A percentile compares a stretch with the other conserved stretches of the same genome.
Evolutionary conservation across 2,888 invertebrate genomes (phyloP).

Genomic region (Polydrusus cervinus): DNA sequence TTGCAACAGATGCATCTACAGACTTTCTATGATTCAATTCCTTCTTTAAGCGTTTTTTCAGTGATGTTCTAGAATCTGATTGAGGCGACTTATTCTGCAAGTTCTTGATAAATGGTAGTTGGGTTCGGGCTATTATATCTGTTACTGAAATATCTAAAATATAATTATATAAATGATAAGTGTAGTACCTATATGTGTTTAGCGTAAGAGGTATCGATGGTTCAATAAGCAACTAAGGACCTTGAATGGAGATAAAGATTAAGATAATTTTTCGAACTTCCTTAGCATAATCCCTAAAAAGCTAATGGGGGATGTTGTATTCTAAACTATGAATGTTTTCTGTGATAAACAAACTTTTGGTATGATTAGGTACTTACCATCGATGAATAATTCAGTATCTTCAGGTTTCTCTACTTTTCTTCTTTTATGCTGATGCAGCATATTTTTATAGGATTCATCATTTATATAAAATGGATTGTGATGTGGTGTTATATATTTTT

Average conservation of each 20-base stretch:
- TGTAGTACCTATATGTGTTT: no score
- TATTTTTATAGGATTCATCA: slow-evolving; percentile 80
- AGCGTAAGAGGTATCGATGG: no score
- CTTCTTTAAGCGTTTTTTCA: slow-evolving; percentile 61
- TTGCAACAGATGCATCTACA: slow-evolving; percentile 45
- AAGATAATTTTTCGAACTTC: no score
- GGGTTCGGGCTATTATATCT: slow-evolving; percentile 76
- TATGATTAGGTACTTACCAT: slow-evolving; percentile 66
- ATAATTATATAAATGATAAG: no score
- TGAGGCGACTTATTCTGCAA: slow-evolving; percentile 58
- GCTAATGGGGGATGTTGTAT: no score
- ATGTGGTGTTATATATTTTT: slow-evolving; percentile 67
- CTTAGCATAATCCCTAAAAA: no score
- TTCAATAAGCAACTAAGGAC: no score
- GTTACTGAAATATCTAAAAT: slow-evolving; percentile 78
- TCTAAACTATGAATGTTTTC: no score
- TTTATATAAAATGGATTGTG: slow-evolving; percentile 73
- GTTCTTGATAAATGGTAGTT: slow-evolving; percentile 69
- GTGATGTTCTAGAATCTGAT: slow-evolving; percentile 59
- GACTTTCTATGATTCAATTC: slow-evolving; percentile 57
- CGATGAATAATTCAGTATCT: slow-evolving; percentile 84
- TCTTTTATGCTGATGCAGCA: slow-evolving; percentile 82
- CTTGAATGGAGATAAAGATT: no score
- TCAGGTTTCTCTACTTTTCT: slow-evolving; percentile 82
- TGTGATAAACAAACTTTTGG: no score